Evolutionary conservation across 2,113 vertebrate genomes (phyloP).

Genomic region (Melierax canorus): DNA sequence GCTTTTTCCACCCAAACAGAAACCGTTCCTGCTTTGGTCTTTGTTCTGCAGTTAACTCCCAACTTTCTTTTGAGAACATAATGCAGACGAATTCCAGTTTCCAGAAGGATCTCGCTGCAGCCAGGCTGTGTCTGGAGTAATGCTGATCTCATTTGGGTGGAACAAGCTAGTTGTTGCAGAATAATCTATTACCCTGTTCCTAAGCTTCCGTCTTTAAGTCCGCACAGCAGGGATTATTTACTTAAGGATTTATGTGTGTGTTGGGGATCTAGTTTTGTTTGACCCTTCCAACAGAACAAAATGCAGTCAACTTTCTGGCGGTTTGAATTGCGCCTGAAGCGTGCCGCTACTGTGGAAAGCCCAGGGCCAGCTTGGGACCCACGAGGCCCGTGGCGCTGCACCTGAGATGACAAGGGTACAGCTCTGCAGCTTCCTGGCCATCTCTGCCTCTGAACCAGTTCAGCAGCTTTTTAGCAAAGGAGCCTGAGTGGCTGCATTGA

Average conservation of each 20-base stretch:
- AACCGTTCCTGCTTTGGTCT: neutral
- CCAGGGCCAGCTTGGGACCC: neutral
- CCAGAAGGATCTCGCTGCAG: neutral
- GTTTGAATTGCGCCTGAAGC: neutral
- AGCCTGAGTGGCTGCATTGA: neutral
- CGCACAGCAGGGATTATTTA: conserved; percentile 19
- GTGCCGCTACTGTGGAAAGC: rapidly evolving
- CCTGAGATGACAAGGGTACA: neutral
- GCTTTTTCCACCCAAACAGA: neutral
- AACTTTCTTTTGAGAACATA: neutral
- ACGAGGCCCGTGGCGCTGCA: rapidly evolving
- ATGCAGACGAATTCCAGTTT: neutral
- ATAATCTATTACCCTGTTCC: neutral
- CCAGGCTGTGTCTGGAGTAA: neutral
- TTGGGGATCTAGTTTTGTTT: neutral
- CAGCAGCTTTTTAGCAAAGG: neutral
- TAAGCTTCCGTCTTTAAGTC: conserved; percentile 17
- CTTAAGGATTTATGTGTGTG: conserved; percentile 1
- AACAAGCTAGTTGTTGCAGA: neutral
- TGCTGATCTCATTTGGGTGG: conserved; percentile 48
- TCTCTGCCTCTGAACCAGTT: neutral
- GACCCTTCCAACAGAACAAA: neutral
- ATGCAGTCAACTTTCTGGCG: neutral
- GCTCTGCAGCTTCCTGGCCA: rapidly evolving
- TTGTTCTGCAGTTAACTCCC: neutral